Evolutionary conservation across 2,888 invertebrate species (phyloP).

Genomic region (Drosophila kokeensis): DNA sequence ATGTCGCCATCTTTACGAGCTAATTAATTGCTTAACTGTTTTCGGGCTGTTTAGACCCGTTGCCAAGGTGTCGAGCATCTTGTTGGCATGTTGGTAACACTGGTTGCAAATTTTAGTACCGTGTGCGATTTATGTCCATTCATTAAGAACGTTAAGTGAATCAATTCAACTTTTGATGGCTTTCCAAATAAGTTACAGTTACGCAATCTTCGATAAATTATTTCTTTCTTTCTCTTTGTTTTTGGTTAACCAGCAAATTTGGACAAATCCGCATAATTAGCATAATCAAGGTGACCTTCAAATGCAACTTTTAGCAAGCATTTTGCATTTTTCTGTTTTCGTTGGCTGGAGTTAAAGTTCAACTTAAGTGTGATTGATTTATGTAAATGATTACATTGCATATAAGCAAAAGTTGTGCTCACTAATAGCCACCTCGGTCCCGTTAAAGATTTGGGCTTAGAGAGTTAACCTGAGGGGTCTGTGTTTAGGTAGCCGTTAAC

Average conservation of each 20-base stretch:
- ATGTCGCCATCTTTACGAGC: slow-evolving; percentile 39
- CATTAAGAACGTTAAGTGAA: slow-evolving; percentile 33
- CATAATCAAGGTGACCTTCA: slow-evolving; percentile 58
- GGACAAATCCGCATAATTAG: slow-evolving; percentile 36
- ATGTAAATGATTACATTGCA: slow-evolving; percentile 53
- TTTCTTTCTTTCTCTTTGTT: background rate
- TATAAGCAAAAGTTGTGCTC: slow-evolving; percentile 17
- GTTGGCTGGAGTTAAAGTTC: background rate
- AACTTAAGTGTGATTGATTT: slow-evolving; percentile 54
- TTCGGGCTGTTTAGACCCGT: slow-evolving; percentile 6
- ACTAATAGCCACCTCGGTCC: slow-evolving; percentile 48
- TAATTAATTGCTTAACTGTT: slow-evolving; percentile 63
- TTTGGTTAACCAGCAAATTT: background rate
- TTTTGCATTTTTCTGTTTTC: background rate
- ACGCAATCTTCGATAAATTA: slow-evolving; percentile 16
- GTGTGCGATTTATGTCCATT: slow-evolving; percentile 12
- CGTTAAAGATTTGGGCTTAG: slow-evolving; percentile 29
- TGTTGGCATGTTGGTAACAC: slow-evolving; percentile 58
- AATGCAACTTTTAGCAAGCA: slow-evolving; percentile 22
- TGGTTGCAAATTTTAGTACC: slow-evolving; percentile 7
- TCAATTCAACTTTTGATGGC: slow-evolving; percentile 16
- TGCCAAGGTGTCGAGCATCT: slow-evolving; percentile 63
- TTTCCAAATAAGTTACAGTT: slow-evolving; percentile 18
- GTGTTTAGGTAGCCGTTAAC: slow-evolving; percentile 15
- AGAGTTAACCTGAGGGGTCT: slow-evolving; percentile 25